phyloP scores from a whole-genome alignment of 92 coral and sea anemone genomes.

The Umimayanthus chanpuru region DNA sequence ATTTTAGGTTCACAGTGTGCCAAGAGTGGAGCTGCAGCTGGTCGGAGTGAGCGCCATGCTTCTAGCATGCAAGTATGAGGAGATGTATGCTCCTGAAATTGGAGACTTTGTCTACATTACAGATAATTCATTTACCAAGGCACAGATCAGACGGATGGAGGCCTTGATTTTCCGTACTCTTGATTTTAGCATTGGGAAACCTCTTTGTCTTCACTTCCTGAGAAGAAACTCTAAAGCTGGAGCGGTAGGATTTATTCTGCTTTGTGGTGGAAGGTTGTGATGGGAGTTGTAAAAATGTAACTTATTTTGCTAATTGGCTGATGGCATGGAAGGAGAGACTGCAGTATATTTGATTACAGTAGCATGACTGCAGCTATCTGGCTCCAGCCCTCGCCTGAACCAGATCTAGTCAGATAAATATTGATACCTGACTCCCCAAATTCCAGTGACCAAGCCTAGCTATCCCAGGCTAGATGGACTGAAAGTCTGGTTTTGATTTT shows the following conservation, averaged over 20 bases:
- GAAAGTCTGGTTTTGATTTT: too few relatives aligned
- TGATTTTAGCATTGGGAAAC: constrained; percentile 85
- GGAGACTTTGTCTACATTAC: constrained; percentile 97
- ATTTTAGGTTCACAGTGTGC: constrained; percentile 61
- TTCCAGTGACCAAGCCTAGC: too few relatives aligned
- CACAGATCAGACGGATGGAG: constrained; percentile 82
- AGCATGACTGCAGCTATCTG: too few relatives aligned
- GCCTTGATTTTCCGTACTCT: constrained; percentile 74
- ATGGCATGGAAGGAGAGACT: too few relatives aligned
- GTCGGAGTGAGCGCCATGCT: constrained; percentile 97
- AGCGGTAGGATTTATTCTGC: constrained; percentile 54
- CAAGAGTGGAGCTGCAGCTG: constrained; percentile 76
- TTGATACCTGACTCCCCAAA: too few relatives aligned
- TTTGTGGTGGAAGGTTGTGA: too few relatives aligned
- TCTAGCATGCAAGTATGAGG: constrained; percentile 95
- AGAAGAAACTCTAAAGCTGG: constrained; percentile 99
- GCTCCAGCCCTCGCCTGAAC: too few relatives aligned
- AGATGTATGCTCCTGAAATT: constrained; percentile 97
- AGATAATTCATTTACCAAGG: constrained; percentile 84
- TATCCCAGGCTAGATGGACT: too few relatives aligned
- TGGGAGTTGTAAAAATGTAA: background rate
- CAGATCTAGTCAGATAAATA: too few relatives aligned
- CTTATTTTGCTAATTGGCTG: too few relatives aligned
- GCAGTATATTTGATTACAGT: too few relatives aligned
- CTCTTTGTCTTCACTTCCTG: constrained; percentile 90